These are phyloP conservation scores for Himalopsyche tibetana DNA, from an alignment of 2,888 invertebrate species.

Conservation along the genomic window DNA sequence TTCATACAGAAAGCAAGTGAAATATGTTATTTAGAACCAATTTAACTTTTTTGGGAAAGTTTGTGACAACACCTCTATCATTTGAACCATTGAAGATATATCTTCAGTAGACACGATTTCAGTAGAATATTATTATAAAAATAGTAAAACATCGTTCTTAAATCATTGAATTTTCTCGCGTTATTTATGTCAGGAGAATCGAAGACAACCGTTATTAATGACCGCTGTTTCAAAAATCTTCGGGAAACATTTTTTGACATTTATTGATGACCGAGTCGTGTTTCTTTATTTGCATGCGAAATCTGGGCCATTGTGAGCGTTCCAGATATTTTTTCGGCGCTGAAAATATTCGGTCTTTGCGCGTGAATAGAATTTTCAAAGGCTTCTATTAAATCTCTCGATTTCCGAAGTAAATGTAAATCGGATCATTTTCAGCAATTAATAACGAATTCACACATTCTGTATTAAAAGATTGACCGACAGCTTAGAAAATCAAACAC, in stretches of 20 bases:
- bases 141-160: neutral
- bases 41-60: no score
- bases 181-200: constrained; percentile 21
- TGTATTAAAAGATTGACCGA: neutral
- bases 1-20: no score
- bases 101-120: neutral
- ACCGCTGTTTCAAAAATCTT: constrained; percentile 23
- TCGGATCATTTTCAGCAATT: constrained; percentile 10
- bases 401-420: neutral
- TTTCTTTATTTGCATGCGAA: constrained; percentile 32
- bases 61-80: no score
- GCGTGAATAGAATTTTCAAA: constrained; percentile 34
- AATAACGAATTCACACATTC: neutral
- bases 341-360: constrained; percentile 23
- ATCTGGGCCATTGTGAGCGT: constrained; percentile 31
- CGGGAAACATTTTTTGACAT: constrained; percentile 41
- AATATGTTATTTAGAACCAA: no score
- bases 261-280: constrained; percentile 41
- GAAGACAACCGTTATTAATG: constrained; percentile 37
- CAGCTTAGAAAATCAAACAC: neutral
- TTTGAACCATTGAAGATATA: neutral
- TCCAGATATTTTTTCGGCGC: neutral
- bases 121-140: neutral
- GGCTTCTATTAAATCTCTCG: constrained; percentile 7
- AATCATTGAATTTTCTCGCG: constrained; percentile 33